Conservation (phyloP, 2,113 vertebrate genomes). For the Anolis sagrei region DNA sequence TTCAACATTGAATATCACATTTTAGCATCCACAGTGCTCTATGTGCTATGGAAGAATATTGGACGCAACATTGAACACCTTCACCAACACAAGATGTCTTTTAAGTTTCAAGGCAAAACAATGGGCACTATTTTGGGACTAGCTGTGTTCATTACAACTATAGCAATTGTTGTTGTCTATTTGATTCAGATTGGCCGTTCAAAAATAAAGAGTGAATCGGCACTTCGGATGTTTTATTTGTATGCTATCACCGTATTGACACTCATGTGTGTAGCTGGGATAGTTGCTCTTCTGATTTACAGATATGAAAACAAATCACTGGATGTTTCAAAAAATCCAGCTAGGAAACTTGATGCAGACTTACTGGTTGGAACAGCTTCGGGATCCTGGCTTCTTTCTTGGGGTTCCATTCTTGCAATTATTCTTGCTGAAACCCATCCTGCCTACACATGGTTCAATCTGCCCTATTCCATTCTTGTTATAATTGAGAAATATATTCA, state of each 20-base stretch:
- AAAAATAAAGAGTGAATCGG: constrained; percentile 78
- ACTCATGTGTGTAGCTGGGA: constrained; percentile 85
- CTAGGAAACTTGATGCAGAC: constrained; percentile 88
- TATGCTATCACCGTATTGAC: constrained; percentile 84
- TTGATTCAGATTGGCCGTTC: constrained; percentile 87
- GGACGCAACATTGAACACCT: constrained; percentile 85
- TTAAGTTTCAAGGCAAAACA: constrained; percentile 75
- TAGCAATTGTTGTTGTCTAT: constrained; percentile 89
- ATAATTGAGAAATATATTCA: constrained; percentile 93
- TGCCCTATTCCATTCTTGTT: constrained; percentile 87
- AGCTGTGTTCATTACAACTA: constrained; percentile 83
- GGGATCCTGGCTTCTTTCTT: constrained; percentile 96
- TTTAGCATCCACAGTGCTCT: constrained; percentile 93
- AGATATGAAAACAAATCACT: constrained; percentile 79
- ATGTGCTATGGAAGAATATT: constrained; percentile 96
- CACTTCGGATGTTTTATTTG: constrained; percentile 91
- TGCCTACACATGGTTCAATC: constrained; percentile 87
- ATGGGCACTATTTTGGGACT: constrained; percentile 86
- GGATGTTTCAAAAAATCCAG: constrained; percentile 88
- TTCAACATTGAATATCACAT: constrained; percentile 99
- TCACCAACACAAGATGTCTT: constrained; percentile 72
- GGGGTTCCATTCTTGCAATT: constrained; percentile 91
- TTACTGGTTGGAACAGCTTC: constrained; percentile 89
- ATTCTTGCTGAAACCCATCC: constrained; percentile 76
- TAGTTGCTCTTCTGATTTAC: constrained; percentile 84